A percentile compares a stretch with the other conserved stretches of the same genome.
Conservation (phyloP, 2,113 vertebrate genomes). For the Numenius arquata region DNA sequence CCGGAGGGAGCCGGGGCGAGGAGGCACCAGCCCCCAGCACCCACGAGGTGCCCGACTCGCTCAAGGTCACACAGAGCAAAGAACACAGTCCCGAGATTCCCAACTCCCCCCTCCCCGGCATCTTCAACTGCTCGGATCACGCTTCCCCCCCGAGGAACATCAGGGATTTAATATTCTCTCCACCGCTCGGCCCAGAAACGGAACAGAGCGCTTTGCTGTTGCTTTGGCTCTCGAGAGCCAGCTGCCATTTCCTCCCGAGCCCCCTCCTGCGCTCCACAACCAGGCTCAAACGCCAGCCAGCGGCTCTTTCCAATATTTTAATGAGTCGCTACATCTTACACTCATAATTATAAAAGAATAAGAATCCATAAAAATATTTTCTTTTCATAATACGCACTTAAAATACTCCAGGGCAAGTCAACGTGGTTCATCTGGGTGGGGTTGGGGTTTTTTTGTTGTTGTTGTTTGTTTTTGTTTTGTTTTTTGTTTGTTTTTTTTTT, state of each 20-base stretch:
- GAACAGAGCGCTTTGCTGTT: background rate
- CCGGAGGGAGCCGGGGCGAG: accelerated
- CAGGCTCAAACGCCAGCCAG: background rate
- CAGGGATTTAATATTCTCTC: slow-evolving; percentile 10
- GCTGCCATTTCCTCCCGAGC: background rate
- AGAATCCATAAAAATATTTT: slow-evolving; percentile 98
- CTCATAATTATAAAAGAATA: slow-evolving; percentile 91
- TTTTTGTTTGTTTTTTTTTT: background rate
- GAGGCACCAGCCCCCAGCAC: background rate
- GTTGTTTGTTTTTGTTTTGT: background rate
- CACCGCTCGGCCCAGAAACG: background rate
- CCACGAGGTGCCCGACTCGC: background rate
- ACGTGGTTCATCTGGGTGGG: slow-evolving; percentile 61
- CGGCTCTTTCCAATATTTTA: slow-evolving; percentile 73
- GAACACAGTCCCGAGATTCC: background rate
- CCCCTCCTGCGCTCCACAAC: background rate
- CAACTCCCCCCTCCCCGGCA: background rate
- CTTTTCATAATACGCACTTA: slow-evolving; percentile 93
- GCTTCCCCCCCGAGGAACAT: background rate
- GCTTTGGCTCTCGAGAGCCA: background rate
- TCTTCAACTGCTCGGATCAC: background rate
- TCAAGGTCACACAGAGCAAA: background rate
- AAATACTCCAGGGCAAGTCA: slow-evolving; percentile 80
- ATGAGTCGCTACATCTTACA: slow-evolving; percentile 82
- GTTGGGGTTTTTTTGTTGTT: background rate